These are phyloP conservation scores for Auanema freiburgensis DNA, from an alignment of 2,888 invertebrate species.

Conservation along the genomic window DNA sequence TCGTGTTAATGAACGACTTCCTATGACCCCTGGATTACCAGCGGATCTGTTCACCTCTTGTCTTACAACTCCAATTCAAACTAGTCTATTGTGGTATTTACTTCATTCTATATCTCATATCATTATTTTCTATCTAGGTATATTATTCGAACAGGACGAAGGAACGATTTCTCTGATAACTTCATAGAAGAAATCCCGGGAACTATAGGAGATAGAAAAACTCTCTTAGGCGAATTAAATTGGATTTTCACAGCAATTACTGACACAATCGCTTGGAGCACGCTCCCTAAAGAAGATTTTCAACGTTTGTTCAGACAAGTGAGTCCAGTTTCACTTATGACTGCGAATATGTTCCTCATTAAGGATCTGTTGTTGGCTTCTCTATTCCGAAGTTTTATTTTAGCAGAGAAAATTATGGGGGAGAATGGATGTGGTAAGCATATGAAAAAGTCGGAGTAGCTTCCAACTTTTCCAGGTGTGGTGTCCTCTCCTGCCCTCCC, in stretches of 20 bases:
- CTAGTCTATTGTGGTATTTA: constrained; percentile 54
- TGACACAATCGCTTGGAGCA: constrained; percentile 99
- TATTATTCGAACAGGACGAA: constrained; percentile 48
- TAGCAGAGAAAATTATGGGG: constrained; percentile 88
- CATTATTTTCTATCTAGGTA: constrained; percentile 12
- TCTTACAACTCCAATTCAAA: constrained; percentile 95
- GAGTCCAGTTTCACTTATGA: neutral
- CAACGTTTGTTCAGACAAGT: constrained; percentile 84
- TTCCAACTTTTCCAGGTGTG: constrained; percentile 20
- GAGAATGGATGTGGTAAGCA: constrained; percentile 81
- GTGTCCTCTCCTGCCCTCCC: constrained; percentile 86
- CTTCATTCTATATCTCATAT: neutral
- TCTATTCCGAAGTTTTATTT: constrained; percentile 90
- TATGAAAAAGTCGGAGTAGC: neutral
- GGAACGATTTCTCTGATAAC: constrained; percentile 47
- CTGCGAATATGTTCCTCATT: neutral
- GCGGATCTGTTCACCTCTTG: constrained; percentile 97
- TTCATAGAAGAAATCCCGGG: constrained; percentile 81
- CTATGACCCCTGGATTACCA: constrained; percentile 94
- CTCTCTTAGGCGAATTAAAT: constrained; percentile 96
- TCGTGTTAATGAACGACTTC: constrained; percentile 85
- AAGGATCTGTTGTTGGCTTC: constrained; percentile 97
- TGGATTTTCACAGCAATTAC: constrained; percentile 99
- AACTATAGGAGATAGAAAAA: constrained; percentile 77
- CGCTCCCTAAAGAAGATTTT: constrained; percentile 85